phyloP scores from a whole-genome alignment of 2,888 invertebrate species.

The Caenorhabditis zanzibari region DNA sequence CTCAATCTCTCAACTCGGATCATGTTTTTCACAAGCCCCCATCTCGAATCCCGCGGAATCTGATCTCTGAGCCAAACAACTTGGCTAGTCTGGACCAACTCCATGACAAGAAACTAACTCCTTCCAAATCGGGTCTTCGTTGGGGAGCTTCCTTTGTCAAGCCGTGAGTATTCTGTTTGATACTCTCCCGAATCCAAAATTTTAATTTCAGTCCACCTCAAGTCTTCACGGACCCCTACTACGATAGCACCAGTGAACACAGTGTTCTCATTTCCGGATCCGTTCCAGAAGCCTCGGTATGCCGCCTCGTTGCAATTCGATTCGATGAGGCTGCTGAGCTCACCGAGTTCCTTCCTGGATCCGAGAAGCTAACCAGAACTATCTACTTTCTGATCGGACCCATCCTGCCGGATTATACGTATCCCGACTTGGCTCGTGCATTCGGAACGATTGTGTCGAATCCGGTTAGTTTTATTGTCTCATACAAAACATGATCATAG shows the following conservation, averaged over 20 bases:
- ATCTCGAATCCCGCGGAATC: constrained; percentile 27
- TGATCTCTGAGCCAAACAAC: constrained; percentile 51
- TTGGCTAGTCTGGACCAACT: constrained; percentile 9
- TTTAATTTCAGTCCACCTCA: neutral
- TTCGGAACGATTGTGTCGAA: constrained; percentile 49
- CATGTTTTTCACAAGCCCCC: neutral
- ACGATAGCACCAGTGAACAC: constrained; percentile 27
- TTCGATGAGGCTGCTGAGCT: constrained; percentile 20
- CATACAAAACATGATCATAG: constrained; percentile 12
- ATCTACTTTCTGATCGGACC: constrained; percentile 56
- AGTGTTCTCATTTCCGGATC: constrained; percentile 43
- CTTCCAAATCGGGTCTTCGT: neutral
- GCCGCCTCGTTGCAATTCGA: constrained; percentile 42
- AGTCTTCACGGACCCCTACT: neutral
- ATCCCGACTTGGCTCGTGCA: constrained; percentile 52
- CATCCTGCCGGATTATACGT: constrained; percentile 17
- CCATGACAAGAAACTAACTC: constrained; percentile 14
- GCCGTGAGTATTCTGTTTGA: neutral
- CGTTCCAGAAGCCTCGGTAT: constrained; percentile 19
- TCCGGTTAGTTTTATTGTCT: constrained; percentile 53
- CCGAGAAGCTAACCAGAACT: neutral
- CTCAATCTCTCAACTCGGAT: constrained; percentile 24
- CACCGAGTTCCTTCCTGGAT: constrained; percentile 27
- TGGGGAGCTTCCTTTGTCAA: neutral
- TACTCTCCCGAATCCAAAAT: neutral